Evolutionary conservation across 2,888 invertebrate species (phyloP), one percentile per base, ranked within the genome.

Genomic region (Nymphalis polychloros): DNA sequence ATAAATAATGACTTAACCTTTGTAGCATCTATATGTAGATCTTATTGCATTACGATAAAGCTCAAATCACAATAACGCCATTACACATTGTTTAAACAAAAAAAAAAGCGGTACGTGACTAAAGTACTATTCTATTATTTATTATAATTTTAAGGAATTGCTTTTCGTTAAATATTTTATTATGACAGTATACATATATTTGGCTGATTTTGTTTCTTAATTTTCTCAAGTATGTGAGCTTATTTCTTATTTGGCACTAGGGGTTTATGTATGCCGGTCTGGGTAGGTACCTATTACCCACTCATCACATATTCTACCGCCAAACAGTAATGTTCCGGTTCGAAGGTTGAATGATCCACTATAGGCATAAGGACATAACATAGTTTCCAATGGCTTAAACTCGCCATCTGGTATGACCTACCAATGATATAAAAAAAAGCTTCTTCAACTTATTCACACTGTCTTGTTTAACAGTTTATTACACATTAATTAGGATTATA

Each of bases 401-500:
- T 23, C 23, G 23, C 23, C 23, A 23, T 23, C 23, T 23, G 23
- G 23, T 23, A 23, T 31, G 27, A 31, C 27, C 27, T 31, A 6
- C 5, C 6, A 6, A 31, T 31, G 27, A 31, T 6, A 27, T 27
- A 31, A 31, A 6, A 31, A 49, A 8, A 8, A 19, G 53, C 35
- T n/a, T 50, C 20, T 63, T 50, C 49, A 50, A 60, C 19, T 59
- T 53, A 55, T 53, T 41, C 53, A 41, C 53, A 27, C 20, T 23
- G 50, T 31, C 55, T 66, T 46, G 46, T 19, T 50, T 50, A 53
- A 41, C 48, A 57, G 64, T 70, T 70, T 68, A 68, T 60, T 52
- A 63, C 60, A 46, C 68, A 68, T 70, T 70, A 70, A 70, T 72
- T 68, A 66, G 72, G 64, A 64, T 70, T 63, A 70, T 64, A 59